These are phyloP conservation scores for Alsophila aescularia DNA, from an alignment of 2,888 invertebrate species.

Conservation along the genomic window DNA sequence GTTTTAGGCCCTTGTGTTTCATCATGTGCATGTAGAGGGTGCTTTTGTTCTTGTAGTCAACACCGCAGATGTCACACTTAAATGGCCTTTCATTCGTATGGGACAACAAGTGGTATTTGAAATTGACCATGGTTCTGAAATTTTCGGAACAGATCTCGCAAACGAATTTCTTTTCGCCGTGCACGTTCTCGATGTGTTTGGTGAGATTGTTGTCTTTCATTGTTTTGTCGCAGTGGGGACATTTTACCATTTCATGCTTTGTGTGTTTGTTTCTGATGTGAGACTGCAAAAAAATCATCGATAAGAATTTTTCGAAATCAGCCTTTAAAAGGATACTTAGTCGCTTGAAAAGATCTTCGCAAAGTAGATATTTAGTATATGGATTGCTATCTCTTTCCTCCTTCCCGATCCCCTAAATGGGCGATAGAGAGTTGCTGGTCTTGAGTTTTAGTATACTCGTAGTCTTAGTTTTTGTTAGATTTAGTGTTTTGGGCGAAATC, in stretches of 20 bases:
- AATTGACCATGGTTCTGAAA: not conserved
- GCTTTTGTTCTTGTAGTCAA: not conserved
- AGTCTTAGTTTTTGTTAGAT: too few species aligned
- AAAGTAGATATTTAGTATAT: too few species aligned
- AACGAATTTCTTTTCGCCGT: not conserved
- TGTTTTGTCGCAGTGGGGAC: not conserved
- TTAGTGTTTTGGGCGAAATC: too few species aligned
- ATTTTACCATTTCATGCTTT: not conserved
- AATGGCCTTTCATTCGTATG: not conserved
- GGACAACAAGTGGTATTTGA: not conserved
- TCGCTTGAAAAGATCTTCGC: too few species aligned
- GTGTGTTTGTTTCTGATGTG: slow-evolving; percentile 1
- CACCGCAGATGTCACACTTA: not conserved
- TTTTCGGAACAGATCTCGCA: not conserved
- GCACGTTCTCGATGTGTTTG: not conserved
- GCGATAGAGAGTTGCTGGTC: too few species aligned
- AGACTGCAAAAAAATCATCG: not conserved
- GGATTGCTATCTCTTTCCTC: too few species aligned
- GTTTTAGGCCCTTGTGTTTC: not conserved
- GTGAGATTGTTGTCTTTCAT: not conserved
- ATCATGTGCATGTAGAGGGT: not conserved
- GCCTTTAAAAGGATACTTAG: too few species aligned
- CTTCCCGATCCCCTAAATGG: too few species aligned
- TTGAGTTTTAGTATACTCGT: too few species aligned
- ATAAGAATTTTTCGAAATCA: not conserved